Conservation (phyloP, 2,888 invertebrate species). For the Leptopilina drosophilae region DNA sequence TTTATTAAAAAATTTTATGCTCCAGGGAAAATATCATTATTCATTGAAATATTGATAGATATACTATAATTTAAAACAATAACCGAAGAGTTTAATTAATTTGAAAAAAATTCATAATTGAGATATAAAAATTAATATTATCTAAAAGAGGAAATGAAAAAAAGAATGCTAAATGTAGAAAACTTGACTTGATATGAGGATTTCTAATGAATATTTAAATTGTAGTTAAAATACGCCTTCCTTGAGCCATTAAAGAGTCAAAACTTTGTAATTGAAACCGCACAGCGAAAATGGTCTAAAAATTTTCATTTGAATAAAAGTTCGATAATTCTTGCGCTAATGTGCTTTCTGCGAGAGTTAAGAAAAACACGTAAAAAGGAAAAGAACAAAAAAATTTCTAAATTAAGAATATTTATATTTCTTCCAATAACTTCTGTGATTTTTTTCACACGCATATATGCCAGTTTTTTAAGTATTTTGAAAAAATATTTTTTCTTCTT, state of each 20-base stretch:
- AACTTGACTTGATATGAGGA: background rate
- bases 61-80: background rate
- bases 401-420: background rate
- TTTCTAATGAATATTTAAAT: slow-evolving; percentile 30
- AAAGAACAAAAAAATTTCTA: background rate
- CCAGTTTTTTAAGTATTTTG: too few relatives aligned
- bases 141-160: background rate
- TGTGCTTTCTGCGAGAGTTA: slow-evolving; percentile 22
- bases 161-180: background rate
- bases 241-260: background rate
- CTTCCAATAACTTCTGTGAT: background rate
- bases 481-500: too few relatives aligned
- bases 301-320: slow-evolving; percentile 34
- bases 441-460: background rate
- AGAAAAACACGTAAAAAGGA: slow-evolving; percentile 7
- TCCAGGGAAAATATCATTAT: too few relatives aligned
- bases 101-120: background rate
- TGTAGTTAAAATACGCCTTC: slow-evolving; percentile 9
- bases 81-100: background rate
- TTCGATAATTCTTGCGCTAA: slow-evolving; percentile 8
- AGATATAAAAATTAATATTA: background rate
- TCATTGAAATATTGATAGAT: background rate
- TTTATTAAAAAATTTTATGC: too few relatives aligned
- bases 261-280: slow-evolving; percentile 22
- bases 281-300: slow-evolving; percentile 5